These are phyloP conservation scores for Morelia viridis DNA, from an alignment of 2,797 vertebrate genomes.

Conservation along the genomic window DNA sequence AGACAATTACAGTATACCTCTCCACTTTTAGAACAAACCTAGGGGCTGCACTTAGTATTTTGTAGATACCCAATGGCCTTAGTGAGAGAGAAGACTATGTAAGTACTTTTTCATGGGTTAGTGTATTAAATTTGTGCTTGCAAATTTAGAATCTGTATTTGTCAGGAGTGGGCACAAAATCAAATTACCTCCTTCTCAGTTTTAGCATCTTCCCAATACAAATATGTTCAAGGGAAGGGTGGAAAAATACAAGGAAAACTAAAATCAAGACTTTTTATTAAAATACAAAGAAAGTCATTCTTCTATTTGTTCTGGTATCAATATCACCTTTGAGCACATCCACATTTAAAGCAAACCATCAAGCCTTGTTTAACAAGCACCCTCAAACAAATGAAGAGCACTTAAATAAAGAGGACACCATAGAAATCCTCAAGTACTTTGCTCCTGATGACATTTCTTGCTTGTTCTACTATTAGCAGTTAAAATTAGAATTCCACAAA, in stretches of 20 bases:
- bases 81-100: neutral
- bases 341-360: constrained; percentile 21
- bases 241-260: neutral
- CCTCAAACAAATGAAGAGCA: constrained; percentile 16
- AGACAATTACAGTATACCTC: neutral
- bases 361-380: neutral
- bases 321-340: neutral
- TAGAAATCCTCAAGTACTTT: neutral
- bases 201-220: neutral
- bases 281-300: neutral
- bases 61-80: neutral
- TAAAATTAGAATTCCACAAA: constrained; percentile 19
- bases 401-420: neutral
- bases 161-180: neutral
- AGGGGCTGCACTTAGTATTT: neutral
- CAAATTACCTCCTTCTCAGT: neutral
- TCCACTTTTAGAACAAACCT: neutral
- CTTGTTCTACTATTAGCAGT: constrained; percentile 3
- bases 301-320: constrained; percentile 37
- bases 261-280: neutral
- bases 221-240: neutral
- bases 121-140: neutral
- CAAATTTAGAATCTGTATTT: neutral
- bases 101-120: neutral
- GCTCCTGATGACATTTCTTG: constrained; percentile 7